Evolutionary conservation across 2,888 invertebrate genomes (phyloP), one percentile per base, ranked within the genome.

Genomic region (Drosophila crucigera): DNA sequence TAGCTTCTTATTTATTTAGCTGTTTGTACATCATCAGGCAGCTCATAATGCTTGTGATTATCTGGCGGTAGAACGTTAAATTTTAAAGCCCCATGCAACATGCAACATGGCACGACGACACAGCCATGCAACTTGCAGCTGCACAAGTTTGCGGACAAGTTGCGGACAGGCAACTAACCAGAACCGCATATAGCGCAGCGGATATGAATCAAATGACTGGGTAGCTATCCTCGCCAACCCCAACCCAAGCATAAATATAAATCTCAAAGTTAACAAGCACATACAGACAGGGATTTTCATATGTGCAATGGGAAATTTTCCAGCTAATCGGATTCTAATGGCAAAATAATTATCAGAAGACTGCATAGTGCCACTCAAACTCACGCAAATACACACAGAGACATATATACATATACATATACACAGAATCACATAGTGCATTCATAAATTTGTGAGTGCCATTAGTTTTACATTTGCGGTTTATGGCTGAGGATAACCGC

Each of bases 321-420:
- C 91, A 90, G 83, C 92, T 92, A 92, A 93, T 92, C 92, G 91
- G 91, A 91, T 92, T 92, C 91, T 92, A 92, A 92, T 92, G 92
- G 92, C 82, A 91, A 91, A 92, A 92, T 92, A 92, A 92, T 93
- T 93, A 93, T 91, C 90, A 89, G 83, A 81, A 73, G 72, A 78
- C 78, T 76, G 74, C 76, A 84, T 69, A 87, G 87, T 62, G 68
- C 80, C 66, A 77, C 84, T 83, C 76, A 69, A 72, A 54, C 41
- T 25, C 60, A 55, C 47, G 58, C 65, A 62, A 61, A 50, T 65
- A 61, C 50, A 39, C 58, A 68, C 33, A 33, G 28, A 56, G 28
- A 43, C 41, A 35, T 19, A 16, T 7, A 10, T 22, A 76, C 25
- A 52, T 5, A 11, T 1, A 35, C 14, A 43, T 3, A 39, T 19